phyloP scores from a whole-genome alignment of 2,113 vertebrate genomes.

The Labrus mixtus region DNA sequence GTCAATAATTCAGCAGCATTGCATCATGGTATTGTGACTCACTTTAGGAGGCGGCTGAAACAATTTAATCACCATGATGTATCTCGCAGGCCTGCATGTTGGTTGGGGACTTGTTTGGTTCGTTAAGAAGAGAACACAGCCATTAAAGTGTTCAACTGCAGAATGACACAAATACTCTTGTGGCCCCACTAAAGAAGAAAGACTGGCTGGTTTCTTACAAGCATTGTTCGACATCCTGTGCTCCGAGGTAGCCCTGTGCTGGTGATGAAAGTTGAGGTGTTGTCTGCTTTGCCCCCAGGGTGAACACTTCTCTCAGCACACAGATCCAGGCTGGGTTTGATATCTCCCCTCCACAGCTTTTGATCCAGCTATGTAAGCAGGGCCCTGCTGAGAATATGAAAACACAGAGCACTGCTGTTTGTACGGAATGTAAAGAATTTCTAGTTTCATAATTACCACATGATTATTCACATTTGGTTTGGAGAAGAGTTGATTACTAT shows the following conservation, averaged over 20 bases:
- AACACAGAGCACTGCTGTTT: slow-evolving; percentile 36
- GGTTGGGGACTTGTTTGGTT: slow-evolving; percentile 16
- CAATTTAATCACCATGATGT: slow-evolving; percentile 23
- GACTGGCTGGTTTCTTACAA: slow-evolving; percentile 15
- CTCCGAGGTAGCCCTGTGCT: slow-evolving; percentile 47
- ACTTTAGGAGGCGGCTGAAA: slow-evolving; percentile 37
- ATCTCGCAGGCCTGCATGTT: slow-evolving; percentile 11
- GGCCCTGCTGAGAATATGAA: slow-evolving; percentile 54
- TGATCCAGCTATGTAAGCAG: slow-evolving; percentile 60
- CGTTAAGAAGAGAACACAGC: slow-evolving; percentile 24
- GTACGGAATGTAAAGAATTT: slow-evolving; percentile 35
- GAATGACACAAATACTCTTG: slow-evolving; percentile 38
- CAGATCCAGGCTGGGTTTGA: slow-evolving; percentile 59
- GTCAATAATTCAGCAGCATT: slow-evolving; percentile 65
- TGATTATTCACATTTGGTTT: slow-evolving; percentile 23
- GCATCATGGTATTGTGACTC: slow-evolving; percentile 41
- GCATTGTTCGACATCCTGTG: slow-evolving; percentile 43
- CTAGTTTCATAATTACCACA: slow-evolving; percentile 35
- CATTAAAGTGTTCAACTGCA: slow-evolving; percentile 36
- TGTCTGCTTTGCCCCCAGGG: slow-evolving; percentile 61
- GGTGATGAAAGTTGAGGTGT: slow-evolving; percentile 65
- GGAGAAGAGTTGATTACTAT: slow-evolving; percentile 7
- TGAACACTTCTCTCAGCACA: slow-evolving; percentile 48
- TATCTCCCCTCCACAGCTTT: slow-evolving; percentile 55
- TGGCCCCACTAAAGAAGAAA: slow-evolving; percentile 31